A percentile compares a stretch with the other conserved stretches of the same genome.
Conservation (phyloP, 2,888 invertebrate species). For the Craniophora ligustri region DNA sequence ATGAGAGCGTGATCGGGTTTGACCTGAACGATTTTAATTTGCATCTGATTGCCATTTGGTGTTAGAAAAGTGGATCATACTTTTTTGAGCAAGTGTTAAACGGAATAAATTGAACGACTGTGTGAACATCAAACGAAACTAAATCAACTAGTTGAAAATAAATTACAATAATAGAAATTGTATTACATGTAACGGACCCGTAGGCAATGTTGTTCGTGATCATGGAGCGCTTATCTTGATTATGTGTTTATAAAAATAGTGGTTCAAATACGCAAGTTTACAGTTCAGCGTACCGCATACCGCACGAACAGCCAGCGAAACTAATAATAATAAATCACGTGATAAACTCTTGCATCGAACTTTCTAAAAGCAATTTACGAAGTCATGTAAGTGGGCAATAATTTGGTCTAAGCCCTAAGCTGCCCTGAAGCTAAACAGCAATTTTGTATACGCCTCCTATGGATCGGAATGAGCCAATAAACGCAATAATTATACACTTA, state of each 20-base stretch:
- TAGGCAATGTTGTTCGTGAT: conserved; percentile 6
- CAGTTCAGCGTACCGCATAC: conserved; percentile 44
- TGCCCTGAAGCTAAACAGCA: conserved; percentile 60
- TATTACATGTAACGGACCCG: conserved; percentile 3
- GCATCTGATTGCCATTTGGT: conserved; percentile 66
- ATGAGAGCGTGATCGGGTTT: conserved; percentile 81
- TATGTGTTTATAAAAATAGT: conserved; percentile 28
- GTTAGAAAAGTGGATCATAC: conserved; percentile 39
- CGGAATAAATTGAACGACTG: conserved; percentile 31
- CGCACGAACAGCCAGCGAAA: conserved; percentile 41
- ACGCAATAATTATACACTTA: conserved; percentile 67
- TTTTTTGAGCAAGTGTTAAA: conserved; percentile 41
- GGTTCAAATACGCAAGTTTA: conserved; percentile 34
- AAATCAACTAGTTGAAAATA: background rate
- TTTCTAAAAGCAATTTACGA: conserved; percentile 65
- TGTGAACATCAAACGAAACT: conserved; percentile 9
- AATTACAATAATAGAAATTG: conserved; percentile 4
- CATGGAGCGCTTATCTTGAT: conserved; percentile 24
- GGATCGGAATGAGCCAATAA: conserved; percentile 58
- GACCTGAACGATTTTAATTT: conserved; percentile 71
- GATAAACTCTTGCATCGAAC: conserved; percentile 53
- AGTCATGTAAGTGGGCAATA: conserved; percentile 59
- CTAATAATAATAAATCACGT: conserved; percentile 57
- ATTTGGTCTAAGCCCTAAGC: conserved; percentile 62
- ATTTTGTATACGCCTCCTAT: conserved; percentile 57